Evolutionary conservation across 1,140 invertebrate genomes (phyloP).

Genomic region (Hydropsyche tenuis): DNA sequence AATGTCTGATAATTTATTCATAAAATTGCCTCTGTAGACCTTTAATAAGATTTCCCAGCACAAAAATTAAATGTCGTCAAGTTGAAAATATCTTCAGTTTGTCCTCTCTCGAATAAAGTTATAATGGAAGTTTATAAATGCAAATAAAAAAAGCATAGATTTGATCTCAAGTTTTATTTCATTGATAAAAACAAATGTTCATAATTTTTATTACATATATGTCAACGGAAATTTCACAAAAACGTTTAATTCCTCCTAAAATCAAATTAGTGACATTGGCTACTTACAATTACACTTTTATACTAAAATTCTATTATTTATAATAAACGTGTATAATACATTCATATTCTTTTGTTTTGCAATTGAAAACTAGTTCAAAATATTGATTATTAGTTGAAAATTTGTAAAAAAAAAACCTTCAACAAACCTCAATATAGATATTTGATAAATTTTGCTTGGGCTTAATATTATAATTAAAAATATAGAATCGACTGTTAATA

Average conservation of each 20-base stretch:
- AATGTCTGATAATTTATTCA: constrained; percentile 2
- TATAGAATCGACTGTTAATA: too few species aligned
- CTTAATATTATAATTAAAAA: too few species aligned
- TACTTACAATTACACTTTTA: constrained; percentile 37
- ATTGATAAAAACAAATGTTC: constrained; percentile 36
- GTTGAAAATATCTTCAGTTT: neutral
- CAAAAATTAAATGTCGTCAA: neutral
- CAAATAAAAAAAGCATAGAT: neutral
- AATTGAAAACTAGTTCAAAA: too few species aligned
- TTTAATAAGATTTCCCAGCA: neutral
- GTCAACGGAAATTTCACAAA: constrained; percentile 36
- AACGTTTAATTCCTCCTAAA: constrained; percentile 3
- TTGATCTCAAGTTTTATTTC: constrained; percentile 30
- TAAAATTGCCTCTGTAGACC: neutral
- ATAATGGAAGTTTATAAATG: too few species aligned
- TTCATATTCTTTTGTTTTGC: constrained; percentile 6
- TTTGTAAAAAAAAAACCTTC: too few species aligned
- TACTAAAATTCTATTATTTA: constrained; percentile 32
- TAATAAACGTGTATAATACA: constrained; percentile 39
- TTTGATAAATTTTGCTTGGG: too few species aligned
- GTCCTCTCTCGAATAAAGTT: too few species aligned
- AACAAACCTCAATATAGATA: too few species aligned
- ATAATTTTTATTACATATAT: constrained; percentile 32
- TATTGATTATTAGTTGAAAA: too few species aligned
- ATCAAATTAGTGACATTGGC: constrained; percentile 28